Evolutionary conservation across 2,797 vertebrate species (phyloP).

Genomic region (Prunella strophiata): DNA sequence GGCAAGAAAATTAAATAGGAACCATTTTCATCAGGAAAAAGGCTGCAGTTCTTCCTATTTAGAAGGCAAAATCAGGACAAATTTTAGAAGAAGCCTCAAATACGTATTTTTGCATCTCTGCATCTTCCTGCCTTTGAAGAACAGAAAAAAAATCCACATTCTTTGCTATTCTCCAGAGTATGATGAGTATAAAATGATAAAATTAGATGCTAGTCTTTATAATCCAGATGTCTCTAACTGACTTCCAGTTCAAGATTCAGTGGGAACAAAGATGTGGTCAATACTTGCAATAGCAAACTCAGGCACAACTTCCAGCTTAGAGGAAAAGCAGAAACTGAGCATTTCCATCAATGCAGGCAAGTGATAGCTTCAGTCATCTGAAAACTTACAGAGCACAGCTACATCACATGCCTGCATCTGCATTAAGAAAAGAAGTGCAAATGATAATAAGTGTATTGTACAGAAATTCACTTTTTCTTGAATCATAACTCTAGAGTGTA

Average conservation of each 20-base stretch:
- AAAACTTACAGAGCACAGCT: background rate
- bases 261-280: background rate
- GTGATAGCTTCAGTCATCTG: background rate
- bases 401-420: background rate
- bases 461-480: background rate
- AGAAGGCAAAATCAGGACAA: background rate
- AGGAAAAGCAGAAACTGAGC: background rate
- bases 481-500: background rate
- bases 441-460: background rate
- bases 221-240: background rate
- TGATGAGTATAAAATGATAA: background rate
- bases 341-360: background rate
- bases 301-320: background rate
- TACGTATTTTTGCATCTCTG: background rate
- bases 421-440: background rate
- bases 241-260: background rate
- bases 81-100: background rate
- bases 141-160: background rate
- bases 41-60: background rate
- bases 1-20: background rate
- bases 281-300: background rate
- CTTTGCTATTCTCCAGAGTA: background rate
- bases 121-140: background rate
- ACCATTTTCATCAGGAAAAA: background rate
- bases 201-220: background rate